A percentile compares a stretch with the other conserved stretches of the same genome.
Conservation (phyloP, 2,797 vertebrate species). For the Limnodromus scolopaceus region DNA sequence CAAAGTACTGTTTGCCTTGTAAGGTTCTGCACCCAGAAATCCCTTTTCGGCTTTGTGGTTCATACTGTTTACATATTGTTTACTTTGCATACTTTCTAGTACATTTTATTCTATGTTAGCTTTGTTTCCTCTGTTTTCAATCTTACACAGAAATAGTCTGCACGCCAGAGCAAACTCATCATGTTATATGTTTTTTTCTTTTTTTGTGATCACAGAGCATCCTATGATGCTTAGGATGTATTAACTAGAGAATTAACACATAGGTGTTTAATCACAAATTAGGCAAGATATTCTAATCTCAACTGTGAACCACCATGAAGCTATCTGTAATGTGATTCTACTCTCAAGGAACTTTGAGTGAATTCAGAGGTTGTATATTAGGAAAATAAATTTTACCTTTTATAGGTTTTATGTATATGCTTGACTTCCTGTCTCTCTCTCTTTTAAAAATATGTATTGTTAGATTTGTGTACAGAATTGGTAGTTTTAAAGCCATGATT, state of each 20-base stretch:
- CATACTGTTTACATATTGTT: not conserved
- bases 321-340: not conserved
- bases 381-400: not conserved
- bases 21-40: not conserved
- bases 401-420: too few relatives aligned
- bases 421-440: not conserved
- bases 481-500: not conserved
- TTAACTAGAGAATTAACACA: not conserved
- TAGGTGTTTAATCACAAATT: not conserved
- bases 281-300: not conserved
- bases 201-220: not conserved
- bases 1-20: not conserved
- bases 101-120: not conserved
- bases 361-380: not conserved
- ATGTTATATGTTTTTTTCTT: not conserved
- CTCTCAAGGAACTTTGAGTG: not conserved
- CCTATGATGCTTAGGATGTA: not conserved
- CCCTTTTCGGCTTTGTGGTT: not conserved
- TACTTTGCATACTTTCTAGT: not conserved
- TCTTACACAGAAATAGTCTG: not conserved
- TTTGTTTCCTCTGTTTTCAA: not conserved
- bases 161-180: not conserved
- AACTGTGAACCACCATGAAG: not conserved
- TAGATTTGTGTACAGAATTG: not conserved
- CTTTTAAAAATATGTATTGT: not conserved